Percentiles rank a stretch among this genome's conserved stretches.
Conservation (phyloP, 1,140 invertebrate species). For the Macrobrachium nipponense region DNA sequence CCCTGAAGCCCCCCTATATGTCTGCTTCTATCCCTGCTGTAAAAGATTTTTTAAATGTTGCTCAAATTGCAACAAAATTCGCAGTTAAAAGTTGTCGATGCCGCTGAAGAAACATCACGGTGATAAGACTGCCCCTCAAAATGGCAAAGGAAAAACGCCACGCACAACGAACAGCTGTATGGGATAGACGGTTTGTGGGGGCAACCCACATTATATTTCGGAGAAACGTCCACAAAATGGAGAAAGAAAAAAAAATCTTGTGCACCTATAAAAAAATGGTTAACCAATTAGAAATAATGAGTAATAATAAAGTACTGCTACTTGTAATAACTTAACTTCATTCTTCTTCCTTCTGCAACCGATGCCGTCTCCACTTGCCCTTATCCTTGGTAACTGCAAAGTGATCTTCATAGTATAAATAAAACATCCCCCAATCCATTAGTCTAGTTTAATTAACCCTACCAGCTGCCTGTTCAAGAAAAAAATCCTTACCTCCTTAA, state of each 20-base stretch:
- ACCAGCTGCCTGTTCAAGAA: slow-evolving; percentile 38
- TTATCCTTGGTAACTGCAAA: slow-evolving; percentile 30
- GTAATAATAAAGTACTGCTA: slow-evolving; percentile 1
- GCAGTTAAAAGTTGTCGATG: not conserved
- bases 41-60: slow-evolving; percentile 40
- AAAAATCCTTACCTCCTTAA: slow-evolving; percentile 54
- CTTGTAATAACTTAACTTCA: slow-evolving; percentile 49
- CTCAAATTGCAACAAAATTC: slow-evolving; percentile 29
- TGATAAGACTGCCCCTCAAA: not conserved
- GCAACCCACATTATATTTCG: slow-evolving; percentile 41
- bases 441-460: slow-evolving; percentile 61
- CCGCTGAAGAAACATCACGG: slow-evolving; percentile 6
- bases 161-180: slow-evolving; percentile 46
- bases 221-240: too few species aligned
- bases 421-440: slow-evolving; percentile 42
- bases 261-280: too few species aligned
- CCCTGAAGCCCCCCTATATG: slow-evolving; percentile 47
- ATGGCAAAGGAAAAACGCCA: slow-evolving; percentile 21
- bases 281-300: too few species aligned
- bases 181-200: slow-evolving; percentile 48
- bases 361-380: not conserved
- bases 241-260: too few species aligned
- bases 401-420: slow-evolving; percentile 45
- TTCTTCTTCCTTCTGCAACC: slow-evolving; percentile 2
- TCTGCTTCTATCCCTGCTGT: slow-evolving; percentile 23